These are phyloP conservation scores for Melipona beecheii DNA, from an alignment of 2,888 invertebrate species.

Conservation along the genomic window DNA sequence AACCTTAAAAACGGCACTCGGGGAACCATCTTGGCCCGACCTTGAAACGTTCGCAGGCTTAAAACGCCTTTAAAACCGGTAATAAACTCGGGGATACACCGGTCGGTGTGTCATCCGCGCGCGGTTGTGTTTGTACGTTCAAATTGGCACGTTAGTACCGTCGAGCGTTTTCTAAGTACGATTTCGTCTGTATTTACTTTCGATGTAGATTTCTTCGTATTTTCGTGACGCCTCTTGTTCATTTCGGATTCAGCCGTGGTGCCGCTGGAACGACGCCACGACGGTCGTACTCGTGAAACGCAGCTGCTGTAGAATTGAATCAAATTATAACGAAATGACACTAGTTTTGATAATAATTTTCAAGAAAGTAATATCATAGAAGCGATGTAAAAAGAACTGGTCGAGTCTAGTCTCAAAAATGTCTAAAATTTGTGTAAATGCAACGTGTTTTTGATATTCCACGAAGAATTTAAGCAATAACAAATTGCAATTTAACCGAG, in stretches of 20 bases:
- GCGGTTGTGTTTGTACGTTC: slow-evolving; percentile 49
- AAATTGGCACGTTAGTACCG: slow-evolving; percentile 27
- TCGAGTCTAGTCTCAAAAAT: too few relatives aligned
- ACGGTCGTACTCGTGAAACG: too few relatives aligned
- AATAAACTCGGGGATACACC: slow-evolving; percentile 54
- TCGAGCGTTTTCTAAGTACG: slow-evolving; percentile 19
- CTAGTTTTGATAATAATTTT: background rate
- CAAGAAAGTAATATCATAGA: background rate
- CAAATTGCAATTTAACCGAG: too few relatives aligned
- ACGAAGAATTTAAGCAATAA: too few relatives aligned
- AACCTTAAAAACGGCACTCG: slow-evolving; percentile 41
- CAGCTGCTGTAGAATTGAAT: too few relatives aligned
- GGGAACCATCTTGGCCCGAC: slow-evolving; percentile 45
- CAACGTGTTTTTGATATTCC: too few relatives aligned
- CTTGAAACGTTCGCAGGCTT: slow-evolving; percentile 68
- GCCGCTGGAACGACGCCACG: too few relatives aligned
- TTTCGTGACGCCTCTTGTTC: background rate
- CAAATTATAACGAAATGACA: too few relatives aligned
- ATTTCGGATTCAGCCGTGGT: too few relatives aligned
- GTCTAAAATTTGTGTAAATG: too few relatives aligned
- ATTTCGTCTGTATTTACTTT: background rate
- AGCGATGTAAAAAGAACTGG: too few relatives aligned
- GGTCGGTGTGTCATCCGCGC: slow-evolving; percentile 1
- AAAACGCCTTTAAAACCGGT: slow-evolving; percentile 70
- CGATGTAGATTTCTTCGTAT: background rate